Evolutionary conservation across 2,113 vertebrate genomes (phyloP).

Genomic region (Typhlomys cinereus): DNA sequence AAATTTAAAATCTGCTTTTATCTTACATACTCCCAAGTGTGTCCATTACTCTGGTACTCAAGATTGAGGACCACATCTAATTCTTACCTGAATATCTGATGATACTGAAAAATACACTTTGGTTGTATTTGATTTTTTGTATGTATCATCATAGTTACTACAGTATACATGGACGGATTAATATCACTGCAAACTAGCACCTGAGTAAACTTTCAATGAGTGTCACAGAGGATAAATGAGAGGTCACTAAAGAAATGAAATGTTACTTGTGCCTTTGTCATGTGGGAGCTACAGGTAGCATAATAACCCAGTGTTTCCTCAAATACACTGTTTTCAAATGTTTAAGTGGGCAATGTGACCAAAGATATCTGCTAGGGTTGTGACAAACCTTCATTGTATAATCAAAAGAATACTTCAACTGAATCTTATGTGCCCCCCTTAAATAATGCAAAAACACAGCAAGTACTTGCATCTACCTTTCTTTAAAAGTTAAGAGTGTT

Average conservation of each 20-base stretch:
- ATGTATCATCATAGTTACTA: background rate
- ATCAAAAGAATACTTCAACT: background rate
- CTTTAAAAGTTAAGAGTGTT: background rate
- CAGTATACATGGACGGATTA: background rate
- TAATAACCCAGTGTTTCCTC: background rate
- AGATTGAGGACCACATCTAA: slow-evolving; percentile 21
- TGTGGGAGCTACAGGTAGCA: background rate
- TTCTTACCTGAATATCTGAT: background rate
- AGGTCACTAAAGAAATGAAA: background rate
- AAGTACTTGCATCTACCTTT: background rate
- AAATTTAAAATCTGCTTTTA: background rate
- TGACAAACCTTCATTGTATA: background rate
- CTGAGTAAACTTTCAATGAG: background rate
- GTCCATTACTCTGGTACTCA: background rate
- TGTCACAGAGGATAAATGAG: background rate
- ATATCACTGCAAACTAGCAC: background rate
- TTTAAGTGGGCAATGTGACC: background rate
- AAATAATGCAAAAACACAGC: background rate
- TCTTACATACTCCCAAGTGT: background rate
- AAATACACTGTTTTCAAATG: background rate
- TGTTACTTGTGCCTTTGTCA: background rate
- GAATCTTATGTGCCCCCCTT: background rate
- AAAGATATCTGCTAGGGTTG: background rate
- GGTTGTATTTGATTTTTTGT: slow-evolving; percentile 20
- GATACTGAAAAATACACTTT: background rate